Percentiles rank a stretch among this genome's conserved stretches.
Evolutionary conservation across 1,140 invertebrate genomes (phyloP).

Genomic region (Lasaia peninsularis): DNA sequence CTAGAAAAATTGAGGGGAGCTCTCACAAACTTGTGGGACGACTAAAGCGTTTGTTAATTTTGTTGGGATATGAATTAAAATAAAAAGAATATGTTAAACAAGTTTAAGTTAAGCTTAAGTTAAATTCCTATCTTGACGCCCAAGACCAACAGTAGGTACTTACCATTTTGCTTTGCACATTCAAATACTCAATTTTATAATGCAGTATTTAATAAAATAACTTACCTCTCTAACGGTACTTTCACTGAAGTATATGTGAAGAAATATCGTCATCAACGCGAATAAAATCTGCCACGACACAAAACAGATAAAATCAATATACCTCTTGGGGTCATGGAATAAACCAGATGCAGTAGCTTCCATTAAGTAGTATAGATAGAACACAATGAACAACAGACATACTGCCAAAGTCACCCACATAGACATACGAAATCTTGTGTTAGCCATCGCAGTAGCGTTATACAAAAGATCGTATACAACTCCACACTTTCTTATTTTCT

Average conservation of each 20-base stretch:
- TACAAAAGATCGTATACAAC: slow-evolving; percentile 45
- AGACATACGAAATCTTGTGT: slow-evolving; percentile 42
- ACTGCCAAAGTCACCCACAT: slow-evolving; percentile 36
- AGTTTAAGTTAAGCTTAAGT: no score
- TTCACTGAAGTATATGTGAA: slow-evolving; percentile 41
- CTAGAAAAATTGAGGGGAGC: no score
- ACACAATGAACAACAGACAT: slow-evolving; percentile 31
- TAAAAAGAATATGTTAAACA: no score
- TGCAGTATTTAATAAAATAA: background rate
- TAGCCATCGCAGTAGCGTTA: slow-evolving; percentile 27
- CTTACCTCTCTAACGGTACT: slow-evolving; percentile 37
- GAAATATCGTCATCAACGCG: slow-evolving; percentile 30
- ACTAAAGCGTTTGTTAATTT: no score
- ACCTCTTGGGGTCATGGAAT: slow-evolving; percentile 41
- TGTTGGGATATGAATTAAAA: no score
- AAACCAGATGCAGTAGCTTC: slow-evolving; percentile 53
- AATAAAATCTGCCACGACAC: slow-evolving; percentile 46
- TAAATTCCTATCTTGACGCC: no score
- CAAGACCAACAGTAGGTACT: no score
- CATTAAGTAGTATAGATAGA: slow-evolving; percentile 60
- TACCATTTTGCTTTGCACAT: no score
- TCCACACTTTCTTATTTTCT: slow-evolving; percentile 45
- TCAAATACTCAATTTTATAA: background rate
- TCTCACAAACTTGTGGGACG: no score
- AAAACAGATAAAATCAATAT: slow-evolving; percentile 42